Percentiles rank a stretch among this genome's conserved stretches.
phyloP scores from a whole-genome alignment of 2,113 vertebrate genomes.

The human (Homo sapiens) region DNA sequence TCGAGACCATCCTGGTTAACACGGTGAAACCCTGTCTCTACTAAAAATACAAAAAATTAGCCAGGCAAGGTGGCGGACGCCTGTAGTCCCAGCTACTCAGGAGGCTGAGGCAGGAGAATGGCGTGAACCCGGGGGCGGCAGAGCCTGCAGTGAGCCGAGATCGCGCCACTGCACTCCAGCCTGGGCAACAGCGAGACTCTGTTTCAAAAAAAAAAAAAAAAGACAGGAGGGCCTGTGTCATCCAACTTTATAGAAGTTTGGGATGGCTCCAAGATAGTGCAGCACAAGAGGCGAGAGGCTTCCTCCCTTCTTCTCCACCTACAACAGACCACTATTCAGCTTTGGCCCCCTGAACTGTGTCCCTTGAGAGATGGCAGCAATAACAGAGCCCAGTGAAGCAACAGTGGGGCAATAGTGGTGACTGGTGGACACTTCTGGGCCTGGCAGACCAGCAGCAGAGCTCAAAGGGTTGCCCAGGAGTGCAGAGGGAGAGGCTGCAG shows the following conservation, averaged over 20 bases:
- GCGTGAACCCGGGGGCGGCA: too few species aligned
- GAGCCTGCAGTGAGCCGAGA: too few species aligned
- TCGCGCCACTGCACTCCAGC: too few species aligned
- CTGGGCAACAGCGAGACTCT: too few species aligned
- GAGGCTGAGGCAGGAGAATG: too few species aligned
- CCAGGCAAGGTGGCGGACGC: too few species aligned
- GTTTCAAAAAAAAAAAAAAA: too few species aligned
- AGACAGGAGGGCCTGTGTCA: not conserved
- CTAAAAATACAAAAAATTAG: too few species aligned
- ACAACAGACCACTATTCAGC: not conserved
- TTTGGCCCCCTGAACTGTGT: not conserved
- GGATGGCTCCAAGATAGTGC: not conserved
- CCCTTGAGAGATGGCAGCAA: not conserved
- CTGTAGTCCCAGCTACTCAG: too few species aligned
- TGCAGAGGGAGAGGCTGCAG: not conserved
- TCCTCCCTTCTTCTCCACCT: not conserved
- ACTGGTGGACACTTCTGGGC: not conserved
- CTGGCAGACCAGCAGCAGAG: not conserved
- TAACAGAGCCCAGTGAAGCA: not conserved
- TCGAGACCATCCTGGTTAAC: too few species aligned
- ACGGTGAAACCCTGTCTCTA: too few species aligned
- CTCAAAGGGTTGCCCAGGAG: not conserved
- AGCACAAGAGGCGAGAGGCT: not conserved
- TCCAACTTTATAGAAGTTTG: not conserved
- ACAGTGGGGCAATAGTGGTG: not conserved